A percentile compares a stretch with the other conserved stretches of the same genome.
phyloP scores from a whole-genome alignment of 2,113 vertebrate species.

The Amazona vittata region DNA sequence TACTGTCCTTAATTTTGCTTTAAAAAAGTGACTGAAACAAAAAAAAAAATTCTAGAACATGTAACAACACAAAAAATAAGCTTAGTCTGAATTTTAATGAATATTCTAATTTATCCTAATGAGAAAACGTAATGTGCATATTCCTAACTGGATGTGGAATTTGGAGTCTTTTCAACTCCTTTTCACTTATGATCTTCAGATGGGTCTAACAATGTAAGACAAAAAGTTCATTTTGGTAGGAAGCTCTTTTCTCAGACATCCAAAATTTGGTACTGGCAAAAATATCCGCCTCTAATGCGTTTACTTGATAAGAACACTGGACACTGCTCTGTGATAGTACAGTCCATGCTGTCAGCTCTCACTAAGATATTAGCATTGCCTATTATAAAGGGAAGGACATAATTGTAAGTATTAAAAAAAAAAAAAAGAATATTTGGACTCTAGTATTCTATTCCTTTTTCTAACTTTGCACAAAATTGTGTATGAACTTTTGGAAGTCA shows the following conservation, averaged over 20 bases:
- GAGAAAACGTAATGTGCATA: not conserved
- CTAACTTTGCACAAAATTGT: not conserved
- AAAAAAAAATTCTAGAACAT: not conserved
- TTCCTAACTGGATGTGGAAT: not conserved
- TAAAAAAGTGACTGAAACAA: not conserved
- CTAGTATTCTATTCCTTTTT: not conserved
- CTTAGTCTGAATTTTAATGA: not conserved
- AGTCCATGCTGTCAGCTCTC: not conserved
- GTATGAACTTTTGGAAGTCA: not conserved
- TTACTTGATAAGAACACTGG: not conserved
- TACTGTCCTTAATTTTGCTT: not conserved
- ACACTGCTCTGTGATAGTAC: not conserved
- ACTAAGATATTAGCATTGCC: not conserved
- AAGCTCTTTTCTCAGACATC: not conserved
- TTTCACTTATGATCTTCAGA: not conserved
- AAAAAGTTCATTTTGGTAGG: not conserved
- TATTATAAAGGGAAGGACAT: not conserved
- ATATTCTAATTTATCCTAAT: not conserved
- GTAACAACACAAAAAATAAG: not conserved
- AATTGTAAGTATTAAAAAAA: not conserved
- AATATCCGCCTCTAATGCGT: not conserved
- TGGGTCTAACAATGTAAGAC: not conserved
- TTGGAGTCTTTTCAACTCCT: not conserved
- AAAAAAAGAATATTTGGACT: not conserved
- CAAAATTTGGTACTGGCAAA: not conserved